These are phyloP conservation scores for Sphaerophoria taeniata DNA, from an alignment of 2,888 invertebrate species.

Conservation along the genomic window DNA sequence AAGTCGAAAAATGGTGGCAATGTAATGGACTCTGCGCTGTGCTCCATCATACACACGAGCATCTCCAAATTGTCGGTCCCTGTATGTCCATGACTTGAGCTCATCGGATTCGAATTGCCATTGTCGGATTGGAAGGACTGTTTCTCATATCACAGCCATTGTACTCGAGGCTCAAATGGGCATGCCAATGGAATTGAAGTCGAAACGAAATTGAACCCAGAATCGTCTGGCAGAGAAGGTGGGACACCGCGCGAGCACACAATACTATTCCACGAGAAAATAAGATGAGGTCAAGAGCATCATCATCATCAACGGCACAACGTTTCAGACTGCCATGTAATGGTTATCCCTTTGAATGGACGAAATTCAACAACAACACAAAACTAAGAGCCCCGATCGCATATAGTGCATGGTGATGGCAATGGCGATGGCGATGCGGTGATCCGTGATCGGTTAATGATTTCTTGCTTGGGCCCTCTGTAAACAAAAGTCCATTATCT, in stretches of 20 bases:
- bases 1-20: conserved; percentile 62
- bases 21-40: conserved; percentile 25
- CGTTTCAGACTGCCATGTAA: conserved; percentile 19
- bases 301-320: conserved; percentile 14
- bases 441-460: conserved; percentile 75
- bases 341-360: conserved; percentile 48
- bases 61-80: conserved; percentile 56
- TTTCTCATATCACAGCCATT: conserved; percentile 66
- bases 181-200: conserved; percentile 62
- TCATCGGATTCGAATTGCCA: conserved; percentile 49
- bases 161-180: conserved; percentile 46
- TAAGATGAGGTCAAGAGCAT: conserved; percentile 61
- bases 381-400: neutral
- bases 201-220: conserved; percentile 28
- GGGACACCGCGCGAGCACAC: conserved; percentile 22
- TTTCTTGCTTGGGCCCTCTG: conserved; percentile 72
- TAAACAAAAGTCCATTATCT: conserved; percentile 75
- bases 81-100: conserved; percentile 47
- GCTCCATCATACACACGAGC: conserved; percentile 27
- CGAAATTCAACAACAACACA: neutral
- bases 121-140: conserved; percentile 64
- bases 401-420: conserved; percentile 28
- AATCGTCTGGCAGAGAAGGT: conserved; percentile 5
- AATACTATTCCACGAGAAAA: conserved; percentile 11
- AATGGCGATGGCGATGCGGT: conserved; percentile 61